phyloP scores from a whole-genome alignment of 2,888 invertebrate species.

The Eupsilia transversa region DNA sequence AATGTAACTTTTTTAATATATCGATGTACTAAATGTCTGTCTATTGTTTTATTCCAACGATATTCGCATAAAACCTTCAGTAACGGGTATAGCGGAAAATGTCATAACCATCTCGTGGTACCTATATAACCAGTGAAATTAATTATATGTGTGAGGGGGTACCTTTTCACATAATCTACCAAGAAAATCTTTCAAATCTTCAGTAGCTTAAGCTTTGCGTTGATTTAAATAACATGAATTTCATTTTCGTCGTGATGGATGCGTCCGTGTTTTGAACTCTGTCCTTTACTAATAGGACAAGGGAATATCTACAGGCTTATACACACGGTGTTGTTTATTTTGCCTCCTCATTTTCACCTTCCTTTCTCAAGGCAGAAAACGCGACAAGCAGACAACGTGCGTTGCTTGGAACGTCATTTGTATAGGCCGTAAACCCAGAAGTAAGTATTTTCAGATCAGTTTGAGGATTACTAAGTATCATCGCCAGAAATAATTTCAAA shows the following conservation, averaged over 20 bases:
- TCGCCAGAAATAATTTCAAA: background rate
- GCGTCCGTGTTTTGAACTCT: background rate
- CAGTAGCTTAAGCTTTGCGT: slow-evolving; percentile 1
- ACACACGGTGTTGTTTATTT: background rate
- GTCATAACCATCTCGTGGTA: no score
- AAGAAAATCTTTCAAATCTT: background rate
- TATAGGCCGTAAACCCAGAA: background rate
- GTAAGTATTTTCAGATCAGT: slow-evolving; percentile 4
- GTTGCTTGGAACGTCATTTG: background rate
- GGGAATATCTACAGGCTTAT: background rate
- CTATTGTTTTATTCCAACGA: slow-evolving; percentile 18
- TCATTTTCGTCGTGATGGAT: no score
- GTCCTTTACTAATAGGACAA: background rate
- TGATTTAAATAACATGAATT: background rate
- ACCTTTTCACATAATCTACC: background rate
- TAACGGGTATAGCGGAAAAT: background rate
- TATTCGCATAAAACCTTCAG: background rate
- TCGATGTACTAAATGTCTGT: background rate
- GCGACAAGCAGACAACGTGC: background rate
- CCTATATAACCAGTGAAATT: background rate
- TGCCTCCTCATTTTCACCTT: background rate
- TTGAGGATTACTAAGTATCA: background rate
- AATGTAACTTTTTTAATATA: slow-evolving; percentile 4
- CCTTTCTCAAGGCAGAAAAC: background rate
- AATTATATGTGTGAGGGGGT: background rate